These are phyloP conservation scores for Limnephilus lunatus DNA, from an alignment of 2,888 invertebrate genomes.

Conservation along the genomic window DNA sequence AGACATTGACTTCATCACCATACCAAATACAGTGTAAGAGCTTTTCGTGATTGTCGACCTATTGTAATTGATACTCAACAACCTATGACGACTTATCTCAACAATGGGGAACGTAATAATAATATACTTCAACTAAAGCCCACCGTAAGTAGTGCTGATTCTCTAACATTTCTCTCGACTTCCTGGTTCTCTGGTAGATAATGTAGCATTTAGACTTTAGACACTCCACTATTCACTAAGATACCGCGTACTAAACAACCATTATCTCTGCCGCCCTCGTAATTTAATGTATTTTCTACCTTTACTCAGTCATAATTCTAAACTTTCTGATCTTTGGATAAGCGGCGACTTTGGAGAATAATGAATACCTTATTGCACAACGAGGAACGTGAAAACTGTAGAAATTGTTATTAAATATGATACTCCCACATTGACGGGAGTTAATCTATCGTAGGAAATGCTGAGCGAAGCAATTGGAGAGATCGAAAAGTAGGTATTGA, in stretches of 20 bases:
- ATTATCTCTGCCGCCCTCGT: constrained; percentile 38
- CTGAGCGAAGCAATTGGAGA: not conserved
- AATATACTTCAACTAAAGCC: not conserved
- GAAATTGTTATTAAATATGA: constrained; percentile 12
- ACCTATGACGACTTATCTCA: not conserved
- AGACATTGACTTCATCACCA: not conserved
- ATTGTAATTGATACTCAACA: not conserved
- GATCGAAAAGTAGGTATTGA: not conserved
- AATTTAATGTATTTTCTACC: constrained; percentile 5
- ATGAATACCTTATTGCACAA: not conserved
- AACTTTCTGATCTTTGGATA: constrained; percentile 45
- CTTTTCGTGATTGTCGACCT: not conserved
- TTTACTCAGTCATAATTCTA: constrained; percentile 33
- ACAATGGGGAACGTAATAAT: not conserved
- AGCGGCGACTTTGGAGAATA: not conserved
- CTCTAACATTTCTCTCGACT: constrained; percentile 10
- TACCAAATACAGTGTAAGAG: not conserved
- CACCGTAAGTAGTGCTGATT: not conserved
- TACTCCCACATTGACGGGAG: constrained; percentile 11
- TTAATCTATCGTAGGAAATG: constrained; percentile 2
- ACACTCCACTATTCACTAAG: not conserved
- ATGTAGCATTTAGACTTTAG: not conserved
- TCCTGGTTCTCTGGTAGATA: constrained; percentile 18
- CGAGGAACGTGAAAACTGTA: not conserved
- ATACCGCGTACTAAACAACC: not conserved